Percentiles rank a stretch among this genome's conserved stretches.
Conservation (phyloP, 2,113 vertebrate genomes). For the Phasianus colchicus region DNA sequence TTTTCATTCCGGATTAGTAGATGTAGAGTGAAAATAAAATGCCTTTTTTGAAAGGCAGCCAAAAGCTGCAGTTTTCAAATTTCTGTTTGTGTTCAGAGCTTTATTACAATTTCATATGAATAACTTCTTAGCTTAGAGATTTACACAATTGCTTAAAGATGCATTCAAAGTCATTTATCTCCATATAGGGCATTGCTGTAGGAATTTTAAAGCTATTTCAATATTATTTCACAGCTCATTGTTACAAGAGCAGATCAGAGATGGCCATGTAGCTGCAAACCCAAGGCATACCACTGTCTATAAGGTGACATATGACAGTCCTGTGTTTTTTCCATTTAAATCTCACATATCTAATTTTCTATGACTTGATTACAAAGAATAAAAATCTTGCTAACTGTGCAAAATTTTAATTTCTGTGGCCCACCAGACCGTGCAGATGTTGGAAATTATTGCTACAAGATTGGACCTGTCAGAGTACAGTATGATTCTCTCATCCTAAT, state of each 20-base stretch:
- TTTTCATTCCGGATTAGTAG: constrained; percentile 17
- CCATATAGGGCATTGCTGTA: not conserved
- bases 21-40: not conserved
- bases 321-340: not conserved
- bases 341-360: not conserved
- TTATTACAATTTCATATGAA: not conserved
- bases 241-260: not conserved
- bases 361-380: not conserved
- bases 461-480: not conserved
- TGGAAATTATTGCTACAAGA: not conserved
- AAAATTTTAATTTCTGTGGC: not conserved
- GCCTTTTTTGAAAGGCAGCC: constrained; percentile 23
- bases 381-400: not conserved
- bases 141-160: constrained; percentile 17
- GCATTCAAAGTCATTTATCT: constrained; percentile 6
- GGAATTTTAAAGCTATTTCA: constrained; percentile 1
- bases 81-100: constrained; percentile 5
- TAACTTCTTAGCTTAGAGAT: not conserved
- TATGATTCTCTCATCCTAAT: not conserved
- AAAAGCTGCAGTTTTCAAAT: constrained; percentile 5
- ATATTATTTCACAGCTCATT: not conserved
- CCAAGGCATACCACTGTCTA: not conserved
- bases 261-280: accelerated
- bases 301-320: not conserved
- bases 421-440: not conserved